These are phyloP conservation scores for Oncopeltus fasciatus DNA, from an alignment of 1,140 invertebrate genomes.

Conservation along the genomic window DNA sequence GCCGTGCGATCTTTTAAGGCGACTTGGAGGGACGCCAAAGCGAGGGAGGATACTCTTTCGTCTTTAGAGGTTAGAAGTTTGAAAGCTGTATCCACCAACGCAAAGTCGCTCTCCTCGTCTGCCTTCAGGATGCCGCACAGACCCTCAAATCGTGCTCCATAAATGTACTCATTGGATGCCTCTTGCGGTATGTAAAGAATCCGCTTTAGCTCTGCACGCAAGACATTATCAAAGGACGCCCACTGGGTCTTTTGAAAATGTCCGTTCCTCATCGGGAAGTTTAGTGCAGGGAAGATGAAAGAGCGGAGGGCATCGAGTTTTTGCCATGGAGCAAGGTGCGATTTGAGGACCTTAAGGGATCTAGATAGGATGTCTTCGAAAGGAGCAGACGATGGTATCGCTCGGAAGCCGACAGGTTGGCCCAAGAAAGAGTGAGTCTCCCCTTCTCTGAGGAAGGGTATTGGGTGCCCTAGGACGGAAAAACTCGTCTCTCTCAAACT, in stretches of 20 bases:
- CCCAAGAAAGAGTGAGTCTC: neutral
- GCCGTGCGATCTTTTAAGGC: constrained; percentile 15
- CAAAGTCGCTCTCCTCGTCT: neutral
- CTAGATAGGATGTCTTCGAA: neutral
- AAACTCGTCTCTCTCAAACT: neutral
- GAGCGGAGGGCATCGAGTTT: neutral
- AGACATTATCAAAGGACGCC: neutral
- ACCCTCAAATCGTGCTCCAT: neutral
- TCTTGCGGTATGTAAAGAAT: neutral
- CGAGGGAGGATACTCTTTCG: neutral
- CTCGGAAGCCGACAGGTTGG: neutral
- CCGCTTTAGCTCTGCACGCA: neutral
- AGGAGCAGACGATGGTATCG: neutral
- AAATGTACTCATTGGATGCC: neutral
- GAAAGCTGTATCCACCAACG: neutral
- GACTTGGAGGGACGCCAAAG: constrained; percentile 13
- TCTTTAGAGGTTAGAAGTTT: neutral
- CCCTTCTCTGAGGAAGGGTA: neutral
- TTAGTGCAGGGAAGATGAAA: neutral
- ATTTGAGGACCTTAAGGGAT: neutral
- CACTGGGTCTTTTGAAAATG: neutral
- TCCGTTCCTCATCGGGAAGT: neutral
- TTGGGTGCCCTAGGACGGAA: neutral
- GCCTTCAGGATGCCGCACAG: neutral
- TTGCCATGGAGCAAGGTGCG: neutral